Conservation (phyloP, 1,140 invertebrate species). For the Periplaneta americana region DNA sequence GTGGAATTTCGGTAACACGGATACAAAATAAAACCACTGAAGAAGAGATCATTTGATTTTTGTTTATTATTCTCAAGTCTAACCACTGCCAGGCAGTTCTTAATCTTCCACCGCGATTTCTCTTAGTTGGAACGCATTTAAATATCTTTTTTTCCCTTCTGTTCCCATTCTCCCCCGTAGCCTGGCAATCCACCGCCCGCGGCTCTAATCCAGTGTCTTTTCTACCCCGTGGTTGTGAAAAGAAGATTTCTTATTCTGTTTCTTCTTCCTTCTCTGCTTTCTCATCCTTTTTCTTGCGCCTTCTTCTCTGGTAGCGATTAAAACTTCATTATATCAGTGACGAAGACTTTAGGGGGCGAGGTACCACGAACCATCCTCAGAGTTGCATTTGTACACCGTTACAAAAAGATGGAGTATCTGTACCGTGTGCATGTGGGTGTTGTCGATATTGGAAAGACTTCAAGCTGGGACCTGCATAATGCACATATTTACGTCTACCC, state of each 20-base stretch:
- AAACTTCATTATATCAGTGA: slow-evolving; percentile 31
- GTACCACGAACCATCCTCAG: not conserved
- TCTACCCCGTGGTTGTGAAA: slow-evolving; percentile 28
- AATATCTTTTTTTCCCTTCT: not conserved
- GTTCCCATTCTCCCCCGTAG: not conserved
- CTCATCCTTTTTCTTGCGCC: not conserved
- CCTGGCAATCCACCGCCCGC: not conserved
- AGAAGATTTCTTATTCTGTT: slow-evolving; percentile 24
- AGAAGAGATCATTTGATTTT: not conserved
- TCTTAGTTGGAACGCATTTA: not conserved
- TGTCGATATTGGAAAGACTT: not conserved
- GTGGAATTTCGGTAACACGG: too few relatives aligned
- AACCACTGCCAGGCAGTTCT: not conserved
- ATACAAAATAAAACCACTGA: too few relatives aligned
- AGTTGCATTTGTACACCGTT: not conserved
- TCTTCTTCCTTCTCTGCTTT: not conserved
- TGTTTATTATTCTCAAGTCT: not conserved
- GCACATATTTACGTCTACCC: too few relatives aligned
- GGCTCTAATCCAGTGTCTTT: slow-evolving; percentile 1
- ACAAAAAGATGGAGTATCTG: not conserved
- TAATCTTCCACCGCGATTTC: not conserved
- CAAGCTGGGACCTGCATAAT: not conserved
- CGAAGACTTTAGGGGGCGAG: not conserved
- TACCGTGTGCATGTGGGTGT: not conserved
- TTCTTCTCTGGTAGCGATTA: slow-evolving; percentile 28